Conservation (phyloP, 2,888 invertebrate species). For the Norana najaformis region DNA sequence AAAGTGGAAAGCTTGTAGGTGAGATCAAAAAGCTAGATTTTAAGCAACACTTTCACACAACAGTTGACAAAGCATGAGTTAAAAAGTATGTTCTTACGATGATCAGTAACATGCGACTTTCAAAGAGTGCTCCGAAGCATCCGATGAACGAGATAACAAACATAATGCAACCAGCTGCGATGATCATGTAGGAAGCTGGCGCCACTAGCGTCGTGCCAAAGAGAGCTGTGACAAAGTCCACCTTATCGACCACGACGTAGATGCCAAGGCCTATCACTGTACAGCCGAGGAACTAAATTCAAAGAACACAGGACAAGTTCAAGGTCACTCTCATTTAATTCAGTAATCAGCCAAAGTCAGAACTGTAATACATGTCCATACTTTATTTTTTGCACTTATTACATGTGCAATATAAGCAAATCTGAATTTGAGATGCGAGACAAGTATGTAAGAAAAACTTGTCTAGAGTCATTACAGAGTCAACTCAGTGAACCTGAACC, state of each 20-base stretch:
- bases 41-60: neutral
- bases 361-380: neutral
- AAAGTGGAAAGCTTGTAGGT: too few species aligned
- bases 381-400: neutral
- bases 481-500: too few species aligned
- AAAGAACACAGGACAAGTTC: neutral
- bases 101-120: constrained; percentile 37
- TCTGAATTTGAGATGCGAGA: too few species aligned
- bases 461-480: too few species aligned
- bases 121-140: constrained; percentile 43
- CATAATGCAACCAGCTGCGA: constrained; percentile 40
- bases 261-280: constrained; percentile 39
- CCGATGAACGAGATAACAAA: constrained; percentile 43
- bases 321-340: neutral
- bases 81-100: neutral
- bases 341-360: neutral
- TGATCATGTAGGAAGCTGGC: constrained; percentile 41
- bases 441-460: too few species aligned
- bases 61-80: neutral
- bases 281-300: constrained; percentile 37
- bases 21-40: neutral
- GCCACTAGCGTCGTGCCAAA: constrained; percentile 39
- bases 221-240: constrained; percentile 34
- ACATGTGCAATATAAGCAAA: too few species aligned
- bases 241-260: constrained; percentile 38